Percentiles rank a stretch among this genome's conserved stretches.
Evolutionary conservation across 2,888 invertebrate genomes (phyloP).

Genomic region (Phyllotreta striolata): DNA sequence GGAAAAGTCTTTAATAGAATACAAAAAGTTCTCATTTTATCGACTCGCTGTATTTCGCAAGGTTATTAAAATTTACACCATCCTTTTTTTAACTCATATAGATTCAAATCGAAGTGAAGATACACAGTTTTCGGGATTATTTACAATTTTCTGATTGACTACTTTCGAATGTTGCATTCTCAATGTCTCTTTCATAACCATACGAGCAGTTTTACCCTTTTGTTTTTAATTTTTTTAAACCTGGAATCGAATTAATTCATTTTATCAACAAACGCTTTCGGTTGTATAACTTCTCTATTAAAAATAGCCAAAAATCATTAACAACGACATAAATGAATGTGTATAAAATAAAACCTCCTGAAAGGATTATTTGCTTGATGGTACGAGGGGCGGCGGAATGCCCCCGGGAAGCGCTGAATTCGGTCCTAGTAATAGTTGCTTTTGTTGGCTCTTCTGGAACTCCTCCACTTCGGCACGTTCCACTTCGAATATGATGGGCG

Average conservation of each 20-base stretch:
- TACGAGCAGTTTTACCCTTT: too few relatives aligned
- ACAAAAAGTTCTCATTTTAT: conserved; percentile 1
- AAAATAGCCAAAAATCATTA: too few relatives aligned
- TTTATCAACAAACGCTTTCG: too few relatives aligned
- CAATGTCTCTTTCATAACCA: background rate
- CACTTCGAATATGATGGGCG: conserved; percentile 94
- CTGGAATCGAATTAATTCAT: too few relatives aligned
- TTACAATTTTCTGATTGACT: conserved; percentile 28
- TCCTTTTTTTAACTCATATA: conserved; percentile 28
- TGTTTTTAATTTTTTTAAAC: too few relatives aligned
- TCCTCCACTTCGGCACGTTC: conserved; percentile 95
- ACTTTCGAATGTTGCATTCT: conserved; percentile 17
- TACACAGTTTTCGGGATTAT: conserved; percentile 51
- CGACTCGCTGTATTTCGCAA: background rate
- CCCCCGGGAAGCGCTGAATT: conserved; percentile 75
- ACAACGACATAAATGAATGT: too few relatives aligned
- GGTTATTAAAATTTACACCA: conserved; percentile 9
- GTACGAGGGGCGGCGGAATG: conserved; percentile 65
- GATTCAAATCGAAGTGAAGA: conserved; percentile 51
- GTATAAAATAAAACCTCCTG: too few relatives aligned
- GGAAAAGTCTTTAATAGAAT: conserved; percentile 2
- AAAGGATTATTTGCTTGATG: conserved; percentile 61
- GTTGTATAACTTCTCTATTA: too few relatives aligned
- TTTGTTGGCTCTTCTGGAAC: conserved; percentile 91
- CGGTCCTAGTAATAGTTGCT: conserved; percentile 92